A percentile compares a stretch with the other conserved stretches of the same genome.
These are phyloP conservation scores for Xestia ashworthii DNA, from an alignment of 2,888 invertebrate genomes.

Conservation along the genomic window DNA sequence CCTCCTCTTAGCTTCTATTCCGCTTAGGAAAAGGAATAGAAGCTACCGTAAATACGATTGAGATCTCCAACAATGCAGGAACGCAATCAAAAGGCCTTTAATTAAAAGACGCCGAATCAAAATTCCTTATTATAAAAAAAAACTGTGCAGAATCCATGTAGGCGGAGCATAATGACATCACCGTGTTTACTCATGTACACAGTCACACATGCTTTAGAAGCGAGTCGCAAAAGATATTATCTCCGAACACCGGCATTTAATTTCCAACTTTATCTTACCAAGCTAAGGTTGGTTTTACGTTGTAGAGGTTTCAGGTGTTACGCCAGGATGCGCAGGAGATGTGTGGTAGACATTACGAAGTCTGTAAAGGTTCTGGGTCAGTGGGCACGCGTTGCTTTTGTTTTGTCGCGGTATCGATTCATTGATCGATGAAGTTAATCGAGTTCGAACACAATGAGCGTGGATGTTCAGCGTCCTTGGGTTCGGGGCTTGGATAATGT, in stretches of 20 bases:
- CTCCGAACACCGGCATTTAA: conserved; percentile 10
- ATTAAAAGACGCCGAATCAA: conserved; percentile 17
- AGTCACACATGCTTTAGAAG: conserved; percentile 69
- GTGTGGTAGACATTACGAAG: conserved; percentile 72
- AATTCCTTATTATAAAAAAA: conserved; percentile 38
- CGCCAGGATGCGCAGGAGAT: conserved; percentile 53
- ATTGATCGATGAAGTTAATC: conserved; percentile 70
- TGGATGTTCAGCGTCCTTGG: conserved; percentile 52
- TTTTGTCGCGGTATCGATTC: conserved; percentile 70
- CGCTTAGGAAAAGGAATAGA: not conserved
- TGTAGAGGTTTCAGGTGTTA: conserved; percentile 21
- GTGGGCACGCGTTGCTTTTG: conserved; percentile 74
- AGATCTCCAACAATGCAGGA: not conserved
- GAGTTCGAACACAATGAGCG: conserved; percentile 67
- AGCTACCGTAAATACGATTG: not conserved
- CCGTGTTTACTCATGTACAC: conserved; percentile 74
- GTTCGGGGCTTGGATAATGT: conserved; percentile 4
- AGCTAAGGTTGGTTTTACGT: conserved; percentile 34
- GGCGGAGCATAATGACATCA: conserved; percentile 84
- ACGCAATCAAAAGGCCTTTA: conserved; percentile 3
- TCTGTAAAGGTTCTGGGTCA: conserved; percentile 82
- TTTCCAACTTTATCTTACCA: conserved; percentile 33
- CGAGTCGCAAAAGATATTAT: conserved; percentile 39
- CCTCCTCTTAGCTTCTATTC: not conserved
- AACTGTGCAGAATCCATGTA: conserved; percentile 67